Evolutionary conservation across 2,888 invertebrate species (phyloP).

Genomic region (Amorpha juglandis): DNA sequence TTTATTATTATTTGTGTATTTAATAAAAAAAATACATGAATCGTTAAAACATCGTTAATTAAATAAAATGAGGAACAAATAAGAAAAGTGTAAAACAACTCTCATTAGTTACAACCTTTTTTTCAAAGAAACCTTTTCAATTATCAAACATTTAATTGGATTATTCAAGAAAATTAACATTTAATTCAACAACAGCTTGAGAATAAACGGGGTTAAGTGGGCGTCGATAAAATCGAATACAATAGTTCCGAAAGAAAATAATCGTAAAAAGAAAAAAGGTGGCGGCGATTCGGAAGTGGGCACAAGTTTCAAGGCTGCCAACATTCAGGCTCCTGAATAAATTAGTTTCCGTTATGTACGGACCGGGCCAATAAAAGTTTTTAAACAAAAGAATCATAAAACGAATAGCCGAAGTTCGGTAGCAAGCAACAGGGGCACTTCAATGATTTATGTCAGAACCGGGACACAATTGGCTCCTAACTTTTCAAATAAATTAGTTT

Average conservation of each 20-base stretch:
- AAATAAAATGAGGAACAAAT: no score
- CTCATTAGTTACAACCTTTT: no score
- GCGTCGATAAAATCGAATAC: constrained; percentile 23
- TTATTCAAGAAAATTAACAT: constrained; percentile 1
- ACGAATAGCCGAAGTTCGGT: constrained; percentile 73
- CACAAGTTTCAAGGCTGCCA: constrained; percentile 69
- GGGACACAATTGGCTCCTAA: constrained; percentile 73
- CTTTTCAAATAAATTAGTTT: constrained; percentile 77
- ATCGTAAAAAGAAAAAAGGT: constrained; percentile 43
- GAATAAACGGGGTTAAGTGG: constrained; percentile 17
- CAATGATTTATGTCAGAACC: constrained; percentile 76
- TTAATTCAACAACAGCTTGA: constrained; percentile 2
- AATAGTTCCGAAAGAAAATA: constrained; percentile 24
- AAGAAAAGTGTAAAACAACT: no score
- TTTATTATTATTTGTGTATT: no score
- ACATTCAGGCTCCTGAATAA: constrained; percentile 75
- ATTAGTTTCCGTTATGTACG: constrained; percentile 76
- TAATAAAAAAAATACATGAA: no score
- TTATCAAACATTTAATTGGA: constrained; percentile 1
- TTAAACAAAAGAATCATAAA: constrained; percentile 84
- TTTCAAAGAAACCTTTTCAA: neutral
- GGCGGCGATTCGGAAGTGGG: constrained; percentile 62
- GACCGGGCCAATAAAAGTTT: constrained; percentile 80
- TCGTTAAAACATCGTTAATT: no score
- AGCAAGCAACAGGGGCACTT: constrained; percentile 76